Evolutionary conservation across 2,797 vertebrate genomes (phyloP).

Genomic region (Rhynchotus rufescens): DNA sequence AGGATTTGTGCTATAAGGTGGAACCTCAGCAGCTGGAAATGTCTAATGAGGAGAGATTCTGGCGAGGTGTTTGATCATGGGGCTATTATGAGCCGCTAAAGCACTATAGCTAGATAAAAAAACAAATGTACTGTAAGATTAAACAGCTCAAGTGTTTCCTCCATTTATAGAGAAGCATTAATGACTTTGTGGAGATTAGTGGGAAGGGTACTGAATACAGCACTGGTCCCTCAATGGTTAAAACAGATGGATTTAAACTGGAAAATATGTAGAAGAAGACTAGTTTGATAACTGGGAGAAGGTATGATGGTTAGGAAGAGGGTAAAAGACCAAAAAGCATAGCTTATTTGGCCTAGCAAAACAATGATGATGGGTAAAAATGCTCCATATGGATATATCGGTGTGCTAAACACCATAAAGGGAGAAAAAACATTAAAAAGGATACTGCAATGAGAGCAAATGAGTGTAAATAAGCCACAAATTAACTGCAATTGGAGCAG

Average conservation of each 20-base stretch:
- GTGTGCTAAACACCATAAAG: neutral
- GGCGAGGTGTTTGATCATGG: neutral
- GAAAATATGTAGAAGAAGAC: neutral
- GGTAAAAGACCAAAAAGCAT: neutral
- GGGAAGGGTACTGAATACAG: neutral
- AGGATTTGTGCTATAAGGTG: neutral
- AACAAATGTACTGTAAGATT: neutral
- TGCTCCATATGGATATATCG: neutral
- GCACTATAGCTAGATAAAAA: neutral
- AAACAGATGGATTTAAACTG: neutral
- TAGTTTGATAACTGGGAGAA: neutral
- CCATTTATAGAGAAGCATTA: neutral
- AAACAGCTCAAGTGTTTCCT: slow-evolving; percentile 3
- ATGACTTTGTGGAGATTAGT: neutral
- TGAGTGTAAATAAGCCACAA: neutral
- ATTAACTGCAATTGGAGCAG: neutral
- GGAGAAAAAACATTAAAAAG: neutral
- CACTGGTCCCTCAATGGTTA: neutral
- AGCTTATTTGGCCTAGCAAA: neutral
- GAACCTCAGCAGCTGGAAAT: neutral
- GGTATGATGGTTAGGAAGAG: neutral
- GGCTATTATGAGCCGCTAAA: neutral
- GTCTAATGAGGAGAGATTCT: slow-evolving; percentile 7
- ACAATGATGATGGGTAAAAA: neutral
- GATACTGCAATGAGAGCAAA: neutral